Evolutionary conservation across 2,797 vertebrate species (phyloP).

Genomic region (Alosa sapidissima): DNA sequence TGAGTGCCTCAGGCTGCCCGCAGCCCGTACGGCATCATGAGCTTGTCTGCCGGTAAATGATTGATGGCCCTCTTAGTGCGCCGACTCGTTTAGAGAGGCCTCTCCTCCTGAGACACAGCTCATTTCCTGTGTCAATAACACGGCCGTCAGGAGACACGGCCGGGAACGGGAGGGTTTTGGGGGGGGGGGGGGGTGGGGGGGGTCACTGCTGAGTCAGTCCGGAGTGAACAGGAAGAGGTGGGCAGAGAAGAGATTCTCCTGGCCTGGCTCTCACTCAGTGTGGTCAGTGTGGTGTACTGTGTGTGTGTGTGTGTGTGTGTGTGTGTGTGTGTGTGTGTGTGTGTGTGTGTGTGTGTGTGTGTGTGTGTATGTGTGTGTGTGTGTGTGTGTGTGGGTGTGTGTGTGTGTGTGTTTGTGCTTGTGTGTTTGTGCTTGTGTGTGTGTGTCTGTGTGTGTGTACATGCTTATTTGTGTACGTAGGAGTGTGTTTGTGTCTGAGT

Average conservation of each 20-base stretch:
- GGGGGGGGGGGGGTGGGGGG: background rate
- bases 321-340: background rate
- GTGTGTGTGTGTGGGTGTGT: background rate
- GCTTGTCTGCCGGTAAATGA: constrained; percentile 12
- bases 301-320: constrained; percentile 1
- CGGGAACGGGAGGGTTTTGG: background rate
- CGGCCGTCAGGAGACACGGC: background rate
- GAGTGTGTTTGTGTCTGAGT: too few species aligned
- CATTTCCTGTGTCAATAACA: constrained; percentile 17
- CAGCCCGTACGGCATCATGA: background rate
- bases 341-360: background rate
- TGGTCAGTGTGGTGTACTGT: background rate
- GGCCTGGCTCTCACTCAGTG: background rate
- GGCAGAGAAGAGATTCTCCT: background rate
- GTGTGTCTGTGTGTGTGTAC: too few species aligned
- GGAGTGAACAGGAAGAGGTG: background rate
- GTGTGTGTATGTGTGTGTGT: background rate
- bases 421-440: background rate
- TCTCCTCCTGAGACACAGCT: constrained; percentile 11
- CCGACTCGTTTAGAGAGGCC: background rate
- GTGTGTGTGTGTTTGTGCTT: background rate
- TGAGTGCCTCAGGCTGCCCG: background rate
- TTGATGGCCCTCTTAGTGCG: background rate
- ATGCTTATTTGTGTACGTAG: too few species aligned
- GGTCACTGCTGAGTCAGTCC: constrained; percentile 19